Percentiles rank a stretch among this genome's conserved stretches.
Conservation (phyloP, 1,140 invertebrate genomes). For the Caligus rogercresseyi region DNA sequence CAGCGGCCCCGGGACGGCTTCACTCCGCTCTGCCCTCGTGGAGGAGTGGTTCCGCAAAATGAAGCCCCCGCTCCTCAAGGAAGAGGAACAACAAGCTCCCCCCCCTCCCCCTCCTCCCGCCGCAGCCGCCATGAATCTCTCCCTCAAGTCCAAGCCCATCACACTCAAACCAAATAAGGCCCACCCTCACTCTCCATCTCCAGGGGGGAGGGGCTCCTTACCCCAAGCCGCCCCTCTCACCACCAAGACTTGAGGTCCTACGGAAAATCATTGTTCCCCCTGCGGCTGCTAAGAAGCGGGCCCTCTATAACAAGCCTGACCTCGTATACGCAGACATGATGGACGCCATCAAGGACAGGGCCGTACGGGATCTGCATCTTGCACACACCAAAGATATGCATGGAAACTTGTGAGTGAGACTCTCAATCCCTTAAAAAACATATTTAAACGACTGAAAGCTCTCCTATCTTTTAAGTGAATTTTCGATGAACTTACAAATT, state of each 20-base stretch:
- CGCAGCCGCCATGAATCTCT: not conserved
- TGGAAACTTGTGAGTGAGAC: constrained; percentile 11
- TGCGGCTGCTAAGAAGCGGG: not conserved
- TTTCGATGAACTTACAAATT: too few relatives aligned
- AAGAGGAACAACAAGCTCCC: not conserved
- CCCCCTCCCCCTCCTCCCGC: not conserved
- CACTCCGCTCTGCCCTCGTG: not conserved
- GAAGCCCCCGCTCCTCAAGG: not conserved
- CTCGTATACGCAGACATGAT: not conserved
- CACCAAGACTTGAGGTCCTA: constrained; percentile 2
- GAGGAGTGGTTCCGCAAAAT: constrained; percentile 12
- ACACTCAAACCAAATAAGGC: not conserved
- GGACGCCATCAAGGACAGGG: constrained; percentile 5
- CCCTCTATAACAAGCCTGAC: not conserved
- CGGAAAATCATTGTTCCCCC: not conserved
- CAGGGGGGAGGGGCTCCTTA: too few relatives aligned
- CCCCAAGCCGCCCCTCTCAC: not conserved
- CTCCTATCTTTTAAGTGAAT: too few relatives aligned
- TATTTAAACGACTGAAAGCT: too few relatives aligned
- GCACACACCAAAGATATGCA: constrained; percentile 16
- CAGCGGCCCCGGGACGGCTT: not conserved
- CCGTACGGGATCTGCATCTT: constrained; percentile 5
- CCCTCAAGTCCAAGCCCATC: not conserved
- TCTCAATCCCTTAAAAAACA: too few relatives aligned
- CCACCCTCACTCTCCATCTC: not conserved